Evolutionary conservation across 2,888 invertebrate genomes (phyloP), one percentile per base, ranked within the genome.

Genomic region (Rhagophthalmus giganteus): DNA sequence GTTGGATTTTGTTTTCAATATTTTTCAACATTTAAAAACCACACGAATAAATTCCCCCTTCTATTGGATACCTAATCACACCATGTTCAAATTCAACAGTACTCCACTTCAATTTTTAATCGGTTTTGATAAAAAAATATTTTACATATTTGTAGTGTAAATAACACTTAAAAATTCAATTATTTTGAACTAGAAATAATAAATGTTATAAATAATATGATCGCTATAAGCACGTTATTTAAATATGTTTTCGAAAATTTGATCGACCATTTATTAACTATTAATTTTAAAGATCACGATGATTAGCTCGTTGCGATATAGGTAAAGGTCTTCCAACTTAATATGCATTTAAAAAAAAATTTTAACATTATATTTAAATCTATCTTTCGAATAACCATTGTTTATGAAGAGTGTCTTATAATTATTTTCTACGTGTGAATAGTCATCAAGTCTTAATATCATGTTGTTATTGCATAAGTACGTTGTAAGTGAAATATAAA

Each of bases 321-420:
- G 61, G 66, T 61, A 63, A 69, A 65, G 66, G 70, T 69, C 70
- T 70, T 70, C 69, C 70, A 70, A 61, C 35, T 55, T 65, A n/a
- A n/a, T n/a, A n/a, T n/a, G n/a, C n/a, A n/a, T n/a, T n/a, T n/a
- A n/a, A n/a, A n/a, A n/a, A n/a, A n/a, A n/a, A n/a, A n/a, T n/a
- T n/a, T n/a, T n/a, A n/a, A n/a, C n/a, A n/a, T 10, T 39, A 34
- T 45, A 45, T 20, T 20, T 41, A 16, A 15, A 41, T 20, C 25
- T 20, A 33, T 39, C 11, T 31, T 26, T 31, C 37, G 28, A 25
- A 37, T 45, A 33, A 28, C 37, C 13, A 41, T 49, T 44, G 20
- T 38, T 12, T 14, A 30, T 20, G 12, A 20, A 35, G 20, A 12
- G 11, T 20, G 20, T 20, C n/a, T n/a, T n/a, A n/a, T n/a, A n/a